phyloP scores from a whole-genome alignment of 1,140 invertebrate genomes.

The Homarus americanus region DNA sequence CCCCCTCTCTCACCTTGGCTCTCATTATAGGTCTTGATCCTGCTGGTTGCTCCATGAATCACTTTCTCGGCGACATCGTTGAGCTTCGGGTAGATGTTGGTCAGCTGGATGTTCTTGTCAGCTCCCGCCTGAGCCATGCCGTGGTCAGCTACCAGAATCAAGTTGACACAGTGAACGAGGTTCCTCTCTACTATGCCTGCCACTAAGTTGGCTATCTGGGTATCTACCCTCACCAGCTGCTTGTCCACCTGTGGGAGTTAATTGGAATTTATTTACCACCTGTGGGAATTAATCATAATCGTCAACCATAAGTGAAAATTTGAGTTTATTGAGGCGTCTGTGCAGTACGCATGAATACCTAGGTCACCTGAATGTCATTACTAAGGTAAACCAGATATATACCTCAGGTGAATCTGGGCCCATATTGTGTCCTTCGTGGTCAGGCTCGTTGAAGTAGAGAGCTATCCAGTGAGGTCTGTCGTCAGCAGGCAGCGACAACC shows the following conservation, averaged over 20 bases:
- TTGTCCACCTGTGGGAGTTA: constrained; percentile 77
- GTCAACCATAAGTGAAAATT: no score
- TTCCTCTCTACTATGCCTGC: background rate
- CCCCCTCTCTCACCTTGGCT: constrained; percentile 59
- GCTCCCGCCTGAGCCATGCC: constrained; percentile 82
- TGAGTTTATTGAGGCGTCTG: no score
- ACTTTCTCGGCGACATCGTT: constrained; percentile 48
- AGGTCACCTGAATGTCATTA: no score
- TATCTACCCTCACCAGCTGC: background rate
- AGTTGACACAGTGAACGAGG: constrained; percentile 43
- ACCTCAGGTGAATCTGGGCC: background rate
- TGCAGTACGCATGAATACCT: no score
- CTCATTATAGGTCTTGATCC: constrained; percentile 67
- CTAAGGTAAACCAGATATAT: no score
- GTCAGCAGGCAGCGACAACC: constrained; percentile 82
- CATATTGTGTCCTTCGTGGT: constrained; percentile 80
- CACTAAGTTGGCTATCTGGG: background rate
- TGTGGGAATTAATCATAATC: no score
- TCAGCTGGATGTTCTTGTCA: constrained; percentile 81
- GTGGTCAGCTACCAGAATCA: constrained; percentile 81
- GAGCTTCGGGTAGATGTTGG: constrained; percentile 79
- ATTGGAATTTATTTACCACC: no score
- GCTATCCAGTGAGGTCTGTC: constrained; percentile 81
- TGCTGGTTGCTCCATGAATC: constrained; percentile 63
- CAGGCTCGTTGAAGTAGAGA: constrained; percentile 87